Conservation (phyloP, 2,113 vertebrate genomes). For the Mastomys natalensis region DNA sequence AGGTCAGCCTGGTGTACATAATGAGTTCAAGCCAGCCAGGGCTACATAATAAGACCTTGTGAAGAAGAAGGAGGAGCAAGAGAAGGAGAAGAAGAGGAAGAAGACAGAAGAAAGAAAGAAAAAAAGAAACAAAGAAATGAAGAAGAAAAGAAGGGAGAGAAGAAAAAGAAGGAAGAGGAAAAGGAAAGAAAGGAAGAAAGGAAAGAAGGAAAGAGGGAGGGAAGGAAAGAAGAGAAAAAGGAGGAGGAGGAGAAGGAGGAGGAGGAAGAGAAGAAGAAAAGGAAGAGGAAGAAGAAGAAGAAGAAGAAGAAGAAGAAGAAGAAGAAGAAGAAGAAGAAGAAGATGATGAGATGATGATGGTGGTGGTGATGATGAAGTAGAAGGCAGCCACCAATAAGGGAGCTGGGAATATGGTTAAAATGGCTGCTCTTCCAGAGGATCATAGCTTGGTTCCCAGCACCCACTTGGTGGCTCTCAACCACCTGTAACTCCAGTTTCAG, state of each 20-base stretch:
- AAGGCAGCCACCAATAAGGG: neutral
- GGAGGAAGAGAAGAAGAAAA: neutral
- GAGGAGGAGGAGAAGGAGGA: neutral
- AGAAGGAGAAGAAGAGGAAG: neutral
- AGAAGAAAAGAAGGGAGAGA: neutral
- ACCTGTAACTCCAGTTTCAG: neutral
- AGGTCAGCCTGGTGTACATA: neutral
- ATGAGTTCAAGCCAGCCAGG: neutral
- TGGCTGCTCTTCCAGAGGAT: neutral
- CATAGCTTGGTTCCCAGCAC: neutral
- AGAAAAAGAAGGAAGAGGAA: accelerated
- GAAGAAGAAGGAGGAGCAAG: accelerated
- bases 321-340: neutral
- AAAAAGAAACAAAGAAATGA: neutral
- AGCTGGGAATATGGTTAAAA: neutral
- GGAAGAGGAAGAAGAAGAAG: accelerated
- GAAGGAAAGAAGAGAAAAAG: accelerated
- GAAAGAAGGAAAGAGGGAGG: neutral
- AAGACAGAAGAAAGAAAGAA: neutral
- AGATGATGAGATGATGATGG: neutral
- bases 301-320: neutral
- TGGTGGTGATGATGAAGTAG: neutral
- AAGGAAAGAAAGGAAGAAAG: neutral
- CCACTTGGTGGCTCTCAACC: neutral
- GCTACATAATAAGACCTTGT: neutral